phyloP scores from a whole-genome alignment of 2,888 invertebrate genomes.

The Rutpela maculata region DNA sequence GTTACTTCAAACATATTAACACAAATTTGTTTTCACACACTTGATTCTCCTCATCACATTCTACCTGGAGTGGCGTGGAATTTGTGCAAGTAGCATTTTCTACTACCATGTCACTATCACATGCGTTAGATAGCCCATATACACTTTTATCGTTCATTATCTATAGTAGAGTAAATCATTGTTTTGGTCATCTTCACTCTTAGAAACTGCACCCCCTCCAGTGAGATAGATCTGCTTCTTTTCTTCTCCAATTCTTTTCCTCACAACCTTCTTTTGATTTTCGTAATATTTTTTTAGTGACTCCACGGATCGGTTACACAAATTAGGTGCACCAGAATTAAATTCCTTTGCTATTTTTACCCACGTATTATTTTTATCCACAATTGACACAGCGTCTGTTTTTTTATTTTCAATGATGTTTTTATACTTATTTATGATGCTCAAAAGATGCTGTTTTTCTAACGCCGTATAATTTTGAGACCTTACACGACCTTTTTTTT shows the following conservation, averaged over 20 bases:
- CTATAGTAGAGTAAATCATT: neutral
- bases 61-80: too few relatives aligned
- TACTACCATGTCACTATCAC: constrained; percentile 1
- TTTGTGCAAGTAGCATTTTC: neutral
- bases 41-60: too few relatives aligned
- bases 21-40: too few relatives aligned
- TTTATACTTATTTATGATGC: neutral
- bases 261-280: constrained; percentile 7
- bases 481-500: neutral
- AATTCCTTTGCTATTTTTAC: neutral
- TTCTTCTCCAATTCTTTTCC: neutral
- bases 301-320: neutral
- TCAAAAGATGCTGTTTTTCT: neutral
- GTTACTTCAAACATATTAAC: too few relatives aligned
- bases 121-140: neutral
- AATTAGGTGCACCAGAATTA: neutral
- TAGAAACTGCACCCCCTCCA: neutral
- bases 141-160: neutral
- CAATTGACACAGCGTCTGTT: neutral
- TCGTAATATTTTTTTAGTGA: neutral
- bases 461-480: neutral
- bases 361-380: neutral
- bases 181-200: neutral
- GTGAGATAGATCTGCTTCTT: neutral
- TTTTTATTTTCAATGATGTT: neutral